Conservation (phyloP, 2,888 invertebrate genomes). For the Chironomus riparius region DNA sequence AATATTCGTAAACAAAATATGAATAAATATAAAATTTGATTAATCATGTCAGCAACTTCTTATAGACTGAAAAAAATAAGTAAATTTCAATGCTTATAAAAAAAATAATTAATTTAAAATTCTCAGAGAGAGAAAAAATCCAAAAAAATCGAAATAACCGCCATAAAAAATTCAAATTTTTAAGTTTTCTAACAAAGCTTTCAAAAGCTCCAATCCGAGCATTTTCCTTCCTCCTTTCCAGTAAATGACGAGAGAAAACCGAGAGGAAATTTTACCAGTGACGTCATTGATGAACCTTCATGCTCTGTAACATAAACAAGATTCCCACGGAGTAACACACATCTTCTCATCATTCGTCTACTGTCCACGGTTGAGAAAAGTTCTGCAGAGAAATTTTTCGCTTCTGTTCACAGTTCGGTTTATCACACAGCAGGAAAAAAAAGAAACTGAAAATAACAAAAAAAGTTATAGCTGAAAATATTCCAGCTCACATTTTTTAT, state of each 20-base stretch:
- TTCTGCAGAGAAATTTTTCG: not conserved
- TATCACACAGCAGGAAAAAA: not conserved
- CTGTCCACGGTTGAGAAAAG: not conserved
- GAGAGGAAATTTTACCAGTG: not conserved
- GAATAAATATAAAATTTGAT: no score
- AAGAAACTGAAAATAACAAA: not conserved
- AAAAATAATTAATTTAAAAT: not conserved
- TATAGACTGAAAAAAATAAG: not conserved
- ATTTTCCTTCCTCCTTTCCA: not conserved
- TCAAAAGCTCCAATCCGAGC: not conserved
- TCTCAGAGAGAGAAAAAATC: not conserved
- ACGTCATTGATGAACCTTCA: not conserved
- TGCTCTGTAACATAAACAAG: not conserved
- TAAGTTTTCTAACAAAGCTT: not conserved
- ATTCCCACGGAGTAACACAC: not conserved
- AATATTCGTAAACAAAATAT: no score
- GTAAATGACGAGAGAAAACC: not conserved
- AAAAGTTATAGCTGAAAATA: not conserved
- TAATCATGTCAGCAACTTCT: no score
- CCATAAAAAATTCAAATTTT: not conserved
- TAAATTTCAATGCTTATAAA: not conserved
- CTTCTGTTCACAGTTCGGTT: not conserved
- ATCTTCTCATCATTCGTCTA: slow-evolving; percentile 1
- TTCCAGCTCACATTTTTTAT: not conserved
- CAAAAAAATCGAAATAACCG: not conserved